Evolutionary conservation across 2,113 vertebrate species (phyloP), one percentile per base, ranked within the genome.

Genomic region (Alethe diademata): DNA sequence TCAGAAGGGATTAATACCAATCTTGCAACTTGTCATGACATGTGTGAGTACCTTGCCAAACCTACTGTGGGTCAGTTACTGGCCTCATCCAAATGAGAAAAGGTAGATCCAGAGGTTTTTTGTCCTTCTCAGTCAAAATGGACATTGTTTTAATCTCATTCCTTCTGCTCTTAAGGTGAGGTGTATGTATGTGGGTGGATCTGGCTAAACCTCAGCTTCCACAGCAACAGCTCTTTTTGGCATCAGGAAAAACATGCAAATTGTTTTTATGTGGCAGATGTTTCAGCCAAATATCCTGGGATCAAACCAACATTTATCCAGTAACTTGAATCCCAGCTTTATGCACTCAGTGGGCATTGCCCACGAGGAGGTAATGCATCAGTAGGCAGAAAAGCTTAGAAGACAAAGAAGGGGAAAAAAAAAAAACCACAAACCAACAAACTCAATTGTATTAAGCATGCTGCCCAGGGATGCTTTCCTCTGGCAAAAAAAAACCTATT

Each of bases 281-380:
- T 86, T 93, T 80, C 60, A 83, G 65, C 28, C 51, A 93, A 94
- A 62, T 79, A 86, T 73, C 85, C 62, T 82, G 58, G 71, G 87
- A 94, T 88, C 74, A 73, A 76, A 83, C 47, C 82, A 79, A 51
- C 31, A 58, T 91, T 90, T 95, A 87, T 78, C 50, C 75, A 66
- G 54, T 72, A 58, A 60, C 25, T 73, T 31, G 82, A 82, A 87
- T 88, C 56, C 35, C 35, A 66, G 47, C 29, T 85, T 85, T 88
- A 47, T 62, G 58, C 43, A 25, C 51, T 86, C 6, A 0, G 33
- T 82, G 42, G 91, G 29, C 54, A 79, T 73, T 95, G 81, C 81
- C 89, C 33, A 54, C 0, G 0, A 71, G 87, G 74, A 86, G 22
- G 57, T 65, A 88, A 80, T 70, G 74, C 90, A 91, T 85, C 87